Conservation (phyloP, 2,797 vertebrate genomes). For the Mus caroli region DNA sequence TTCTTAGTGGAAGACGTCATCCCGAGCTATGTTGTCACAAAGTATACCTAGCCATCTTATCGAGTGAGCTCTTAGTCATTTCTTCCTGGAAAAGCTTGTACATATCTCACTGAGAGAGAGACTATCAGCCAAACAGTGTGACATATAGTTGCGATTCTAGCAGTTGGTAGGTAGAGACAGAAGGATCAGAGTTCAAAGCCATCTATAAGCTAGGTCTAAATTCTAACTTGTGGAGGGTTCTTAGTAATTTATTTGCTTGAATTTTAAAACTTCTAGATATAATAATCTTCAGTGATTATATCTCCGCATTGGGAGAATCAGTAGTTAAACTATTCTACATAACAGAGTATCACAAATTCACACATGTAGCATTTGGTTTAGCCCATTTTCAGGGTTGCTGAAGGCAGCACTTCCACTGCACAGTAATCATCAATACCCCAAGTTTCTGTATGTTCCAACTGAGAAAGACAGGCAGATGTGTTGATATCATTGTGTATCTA, state of each 20-base stretch:
- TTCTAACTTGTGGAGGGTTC: not conserved
- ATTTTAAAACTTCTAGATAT: slow-evolving; percentile 48
- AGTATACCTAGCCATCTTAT: not conserved
- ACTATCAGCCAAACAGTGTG: not conserved
- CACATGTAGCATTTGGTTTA: slow-evolving; percentile 21
- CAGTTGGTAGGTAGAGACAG: too few relatives aligned
- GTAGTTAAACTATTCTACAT: slow-evolving; percentile 52
- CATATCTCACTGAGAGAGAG: not conserved
- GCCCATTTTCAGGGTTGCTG: slow-evolving; percentile 53
- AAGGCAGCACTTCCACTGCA: slow-evolving; percentile 46
- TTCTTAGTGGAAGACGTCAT: not conserved
- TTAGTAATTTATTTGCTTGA: not conserved
- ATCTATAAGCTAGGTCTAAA: not conserved
- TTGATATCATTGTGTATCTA: slow-evolving; percentile 63
- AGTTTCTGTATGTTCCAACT: slow-evolving; percentile 60
- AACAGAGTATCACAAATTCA: slow-evolving; percentile 24
- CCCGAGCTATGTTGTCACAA: not conserved
- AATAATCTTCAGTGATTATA: slow-evolving; percentile 17
- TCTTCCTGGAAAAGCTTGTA: not conserved
- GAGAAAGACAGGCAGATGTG: slow-evolving; percentile 67
- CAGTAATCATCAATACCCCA: slow-evolving; percentile 5
- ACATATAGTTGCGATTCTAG: not conserved
- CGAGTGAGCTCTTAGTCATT: slow-evolving; percentile 20
- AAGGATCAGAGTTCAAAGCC: not conserved
- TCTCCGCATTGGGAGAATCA: not conserved